Evolutionary conservation across 2,888 invertebrate species (phyloP).

Genomic region (Petrolisthes manimaculis): DNA sequence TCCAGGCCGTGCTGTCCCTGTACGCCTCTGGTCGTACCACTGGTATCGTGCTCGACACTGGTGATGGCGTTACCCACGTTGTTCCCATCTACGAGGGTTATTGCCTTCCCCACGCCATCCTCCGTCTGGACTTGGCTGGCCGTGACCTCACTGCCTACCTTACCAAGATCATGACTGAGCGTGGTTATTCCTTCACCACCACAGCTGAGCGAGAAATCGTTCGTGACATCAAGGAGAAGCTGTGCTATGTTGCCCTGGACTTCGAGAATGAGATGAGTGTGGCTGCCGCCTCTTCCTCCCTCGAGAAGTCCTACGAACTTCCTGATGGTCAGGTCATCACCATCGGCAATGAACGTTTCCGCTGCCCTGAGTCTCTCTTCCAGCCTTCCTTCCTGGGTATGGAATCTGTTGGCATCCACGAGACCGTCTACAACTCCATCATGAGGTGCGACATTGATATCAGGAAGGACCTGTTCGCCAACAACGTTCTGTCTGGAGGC

Average conservation of each 20-base stretch:
- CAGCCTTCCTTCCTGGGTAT: constrained; percentile 74
- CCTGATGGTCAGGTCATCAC: constrained; percentile 66
- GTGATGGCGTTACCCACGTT: constrained; percentile 63
- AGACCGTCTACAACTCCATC: constrained; percentile 76
- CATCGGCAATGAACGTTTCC: constrained; percentile 78
- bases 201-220: constrained; percentile 76
- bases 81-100: constrained; percentile 60
- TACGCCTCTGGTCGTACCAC: constrained; percentile 71
- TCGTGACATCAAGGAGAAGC: constrained; percentile 88
- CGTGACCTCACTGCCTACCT: constrained; percentile 83
- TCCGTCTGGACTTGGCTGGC: constrained; percentile 54
- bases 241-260: constrained; percentile 65
- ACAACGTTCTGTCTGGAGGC: constrained; percentile 81
- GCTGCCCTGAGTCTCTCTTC: constrained; percentile 82
- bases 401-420: constrained; percentile 68
- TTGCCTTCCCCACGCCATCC: constrained; percentile 53
- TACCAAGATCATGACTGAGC: constrained; percentile 96
- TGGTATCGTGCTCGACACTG: constrained; percentile 74
- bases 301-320: constrained; percentile 64
- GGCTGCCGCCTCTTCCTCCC: constrained; percentile 66
- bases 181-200: constrained; percentile 95
- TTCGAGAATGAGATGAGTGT: constrained; percentile 64
- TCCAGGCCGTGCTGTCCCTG: constrained; percentile 82
- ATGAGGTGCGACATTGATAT: constrained; percentile 70
- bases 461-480: constrained; percentile 68